Conservation (phyloP, 2,113 vertebrate genomes). For the Panthera leo region DNA sequence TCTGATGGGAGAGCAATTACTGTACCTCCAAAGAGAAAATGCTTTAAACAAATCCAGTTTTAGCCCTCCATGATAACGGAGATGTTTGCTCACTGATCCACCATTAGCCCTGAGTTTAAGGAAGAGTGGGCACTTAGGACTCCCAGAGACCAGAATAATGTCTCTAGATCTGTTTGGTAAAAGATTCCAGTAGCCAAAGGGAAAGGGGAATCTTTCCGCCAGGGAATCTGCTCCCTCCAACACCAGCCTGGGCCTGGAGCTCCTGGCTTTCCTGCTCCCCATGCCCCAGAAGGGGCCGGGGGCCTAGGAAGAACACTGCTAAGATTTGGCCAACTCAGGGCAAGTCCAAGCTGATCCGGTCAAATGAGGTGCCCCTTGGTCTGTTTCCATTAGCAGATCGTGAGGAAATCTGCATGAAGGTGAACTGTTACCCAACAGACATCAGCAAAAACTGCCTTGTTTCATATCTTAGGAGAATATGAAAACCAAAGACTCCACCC, state of each 20-base stretch:
- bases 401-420: neutral
- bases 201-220: neutral
- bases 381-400: neutral
- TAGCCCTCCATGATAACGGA: constrained; percentile 69
- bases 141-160: neutral
- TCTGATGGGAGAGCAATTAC: constrained; percentile 86
- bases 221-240: neutral
- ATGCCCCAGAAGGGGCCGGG: neutral
- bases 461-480: neutral
- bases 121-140: neutral
- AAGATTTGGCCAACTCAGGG: neutral
- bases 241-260: neutral
- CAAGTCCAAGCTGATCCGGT: neutral
- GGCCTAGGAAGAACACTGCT: neutral
- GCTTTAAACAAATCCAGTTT: constrained; percentile 76
- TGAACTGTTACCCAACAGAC: too few relatives aligned
- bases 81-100: constrained; percentile 54
- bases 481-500: neutral
- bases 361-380: neutral
- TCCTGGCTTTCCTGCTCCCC: neutral
- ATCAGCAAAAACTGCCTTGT: neutral
- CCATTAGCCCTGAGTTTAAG: constrained; percentile 7
- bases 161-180: neutral
- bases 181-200: constrained; percentile 17
- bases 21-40: constrained; percentile 80